These are phyloP conservation scores for Syrphus vitripennis DNA, from an alignment of 2,888 invertebrate genomes.

Conservation along the genomic window DNA sequence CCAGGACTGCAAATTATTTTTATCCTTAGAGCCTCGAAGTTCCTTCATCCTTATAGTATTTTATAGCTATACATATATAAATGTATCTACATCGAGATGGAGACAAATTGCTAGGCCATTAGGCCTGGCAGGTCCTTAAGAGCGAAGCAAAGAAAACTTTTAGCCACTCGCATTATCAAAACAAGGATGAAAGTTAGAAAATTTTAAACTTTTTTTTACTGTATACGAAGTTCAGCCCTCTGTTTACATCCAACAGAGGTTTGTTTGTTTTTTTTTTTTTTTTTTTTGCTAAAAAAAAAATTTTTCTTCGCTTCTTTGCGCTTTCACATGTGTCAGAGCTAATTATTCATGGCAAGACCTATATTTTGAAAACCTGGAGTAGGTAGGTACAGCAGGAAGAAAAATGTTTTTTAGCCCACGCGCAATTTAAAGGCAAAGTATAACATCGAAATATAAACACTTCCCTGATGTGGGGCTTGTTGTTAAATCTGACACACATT, in stretches of 20 bases:
- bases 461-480: conserved; percentile 25
- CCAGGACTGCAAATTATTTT: conserved; percentile 59
- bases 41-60: not conserved
- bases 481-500: conserved; percentile 57
- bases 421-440: conserved; percentile 41
- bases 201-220: conserved; percentile 60
- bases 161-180: conserved; percentile 34
- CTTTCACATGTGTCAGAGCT: conserved; percentile 62
- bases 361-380: not conserved
- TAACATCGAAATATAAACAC: conserved; percentile 59
- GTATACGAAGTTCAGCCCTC: too few relatives aligned
- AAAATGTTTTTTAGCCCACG: not conserved
- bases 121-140: conserved; percentile 5
- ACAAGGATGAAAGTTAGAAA: conserved; percentile 51
- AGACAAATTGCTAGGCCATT: conserved; percentile 62
- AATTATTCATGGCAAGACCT: conserved; percentile 63
- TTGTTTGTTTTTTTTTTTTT: not conserved
- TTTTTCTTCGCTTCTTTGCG: conserved; percentile 14
- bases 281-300: not conserved
- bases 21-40: not conserved
- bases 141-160: conserved; percentile 27
- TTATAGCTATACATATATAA: not conserved
- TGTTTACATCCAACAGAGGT: conserved; percentile 9
- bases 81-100: conserved; percentile 13
- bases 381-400: not conserved